Evolutionary conservation across 2,113 vertebrate species (phyloP), one percentile per base, ranked within the genome.

Genomic region (Ochotona princeps): DNA sequence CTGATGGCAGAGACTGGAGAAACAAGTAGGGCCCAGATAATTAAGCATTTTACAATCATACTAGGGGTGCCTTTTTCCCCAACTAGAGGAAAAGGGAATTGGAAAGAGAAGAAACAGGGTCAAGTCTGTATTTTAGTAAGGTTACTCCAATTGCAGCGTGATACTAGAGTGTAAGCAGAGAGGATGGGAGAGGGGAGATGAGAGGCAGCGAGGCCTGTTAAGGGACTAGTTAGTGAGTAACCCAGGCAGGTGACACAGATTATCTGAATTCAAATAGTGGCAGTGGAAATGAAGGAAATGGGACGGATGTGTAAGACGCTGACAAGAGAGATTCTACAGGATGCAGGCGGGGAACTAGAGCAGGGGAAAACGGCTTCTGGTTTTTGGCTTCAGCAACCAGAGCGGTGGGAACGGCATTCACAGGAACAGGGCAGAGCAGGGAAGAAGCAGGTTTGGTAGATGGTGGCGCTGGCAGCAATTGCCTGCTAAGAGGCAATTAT

Each of bases 401-500:
- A 57, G 51, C 13, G 65, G 54, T 76, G 11, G 80, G 17, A 70
- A 75, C 51, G 67, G 15, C 70, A 66, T 32, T 90, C 28, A 15
- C 8, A 79, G 83, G 93, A 51, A 51, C 0, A 57, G 61, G 30
- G 66, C 8, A n/a, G 63, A 80, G 11, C 35, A 65, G 54, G 63
- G 61, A 35, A 93, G 70, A 91, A 83, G 32, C 11, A 35, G 69
- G 26, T 54, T 60, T 75, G 60, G 74, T 47, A 92, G 66, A 74
- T 13, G 61, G 75, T 0, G 5, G 60, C 17, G 57, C 8, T 23
- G 17, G 49, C 10, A 9, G 54, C 38, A 81, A 91, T 83, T 67
- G 26, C 63, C 32, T 74, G 9, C 57, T 69, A 90, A 87, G 51
- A 75, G 35, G 85, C 0, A 0, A 3, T 21, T 26, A 47, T 7